Conservation (phyloP, 1,140 invertebrate genomes). For the Trichoplusia ni region DNA sequence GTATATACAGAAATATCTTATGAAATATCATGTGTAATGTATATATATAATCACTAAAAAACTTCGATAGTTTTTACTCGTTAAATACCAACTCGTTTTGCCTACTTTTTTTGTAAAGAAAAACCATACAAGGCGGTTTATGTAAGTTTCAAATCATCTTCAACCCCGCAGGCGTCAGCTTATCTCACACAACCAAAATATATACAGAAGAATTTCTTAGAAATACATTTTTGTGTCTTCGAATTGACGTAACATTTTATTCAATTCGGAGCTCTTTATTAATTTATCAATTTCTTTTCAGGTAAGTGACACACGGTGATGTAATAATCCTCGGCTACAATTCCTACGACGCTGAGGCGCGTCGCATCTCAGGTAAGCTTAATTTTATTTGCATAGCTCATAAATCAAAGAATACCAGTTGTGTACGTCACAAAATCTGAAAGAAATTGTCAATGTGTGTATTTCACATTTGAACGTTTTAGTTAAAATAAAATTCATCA, state of each 20-base stretch:
- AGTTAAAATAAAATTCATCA: neutral
- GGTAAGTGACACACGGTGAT: constrained; percentile 13
- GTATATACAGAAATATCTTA: constrained; percentile 2
- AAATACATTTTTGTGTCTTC: neutral
- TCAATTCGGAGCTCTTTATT: neutral
- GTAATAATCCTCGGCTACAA: constrained; percentile 5
- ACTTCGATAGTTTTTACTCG: too few relatives aligned
- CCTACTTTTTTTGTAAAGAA: too few relatives aligned
- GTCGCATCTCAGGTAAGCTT: constrained; percentile 7
- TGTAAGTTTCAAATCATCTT: neutral
- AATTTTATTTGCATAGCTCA: neutral
- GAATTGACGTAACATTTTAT: neutral
- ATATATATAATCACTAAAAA: too few relatives aligned
- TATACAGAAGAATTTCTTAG: neutral
- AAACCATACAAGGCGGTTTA: too few relatives aligned
- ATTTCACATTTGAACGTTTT: neutral
- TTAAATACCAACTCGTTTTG: too few relatives aligned
- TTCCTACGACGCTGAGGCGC: neutral
- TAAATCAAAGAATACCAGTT: neutral
- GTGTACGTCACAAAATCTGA: too few relatives aligned
- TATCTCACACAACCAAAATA: neutral
- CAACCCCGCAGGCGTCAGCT: neutral
- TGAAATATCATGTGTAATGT: too few relatives aligned
- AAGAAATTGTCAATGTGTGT: neutral
- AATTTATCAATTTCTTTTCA: constrained; percentile 8